Evolutionary conservation across 1,140 invertebrate genomes (phyloP), one percentile per base, ranked within the genome.

Genomic region (Drosophila micromelanica): DNA sequence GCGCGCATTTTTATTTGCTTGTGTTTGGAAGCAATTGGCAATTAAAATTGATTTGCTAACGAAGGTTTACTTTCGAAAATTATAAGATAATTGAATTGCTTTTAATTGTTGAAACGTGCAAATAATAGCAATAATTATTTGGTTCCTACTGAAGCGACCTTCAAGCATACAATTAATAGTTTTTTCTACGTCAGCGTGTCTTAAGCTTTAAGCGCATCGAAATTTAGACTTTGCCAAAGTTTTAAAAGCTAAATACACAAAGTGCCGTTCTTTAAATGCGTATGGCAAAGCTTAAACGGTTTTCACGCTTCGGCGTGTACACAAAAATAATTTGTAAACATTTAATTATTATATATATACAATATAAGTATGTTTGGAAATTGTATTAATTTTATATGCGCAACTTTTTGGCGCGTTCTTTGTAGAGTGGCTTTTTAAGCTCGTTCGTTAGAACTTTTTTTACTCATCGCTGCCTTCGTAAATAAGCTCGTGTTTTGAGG

Each of bases 161-260:
- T 9, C 0, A 6, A 13, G 37, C 5, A 12, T n/a, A 12, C 23
- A 48, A 57, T 52, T 52, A n/a, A 32, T 51, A 45, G 37, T 32
- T 51, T 61, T 61, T 12, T 61, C 23, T 57, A 37, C 49, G 32
- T 9, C 30, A 11, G 40, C 46, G 35, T 23, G 32, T 42, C 55
- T 86, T 78, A 87, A 87, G 82, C 82, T 87, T 87, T 48, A 87
- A 87, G 84, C 84, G 74, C 69, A 87, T 81, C 61, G 62, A 52
- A 65, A 73, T 56, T 70, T 70, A 70, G 71, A 73, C 71, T 73
- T 69, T 73, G 70, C 35, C 60, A 73, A 73, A 65, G 71, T 69
- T 61, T 49, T 8, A 69, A 85, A 86, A 86, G 79, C 84, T 86
- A 67, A 74, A 55, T 40, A 48, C 46, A 52, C 11, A 35, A 17